Base-by-base conservation (phyloP, 2,888 invertebrate species). In the Marasmarcha lunaedactyla region DNA sequence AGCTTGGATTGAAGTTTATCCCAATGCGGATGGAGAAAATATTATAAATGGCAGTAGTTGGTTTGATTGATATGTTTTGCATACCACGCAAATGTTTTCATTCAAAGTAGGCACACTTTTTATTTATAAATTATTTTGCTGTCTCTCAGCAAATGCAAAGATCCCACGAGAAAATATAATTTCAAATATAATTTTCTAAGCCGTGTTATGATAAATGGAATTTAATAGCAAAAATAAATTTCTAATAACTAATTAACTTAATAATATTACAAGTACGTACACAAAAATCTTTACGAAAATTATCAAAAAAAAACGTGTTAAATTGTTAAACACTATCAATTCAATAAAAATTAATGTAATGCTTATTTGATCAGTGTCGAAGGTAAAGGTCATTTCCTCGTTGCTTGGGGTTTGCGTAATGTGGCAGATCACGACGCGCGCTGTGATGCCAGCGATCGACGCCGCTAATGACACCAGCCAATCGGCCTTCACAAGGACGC, bases 341-440 rank as follows among this genome's bases (percentile, higher is more conserved):
- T 56, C 59, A 65, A 68, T 66, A 70, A 63, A 30, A 30, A 30
- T 25, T 25, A 30, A 30, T 11, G 3, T 62, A 67, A 67, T 72
- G 64, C 71, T 68, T 69, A 61, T 74, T 67, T 71, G 63, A 65
- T 64, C 57, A 60, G 70, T 69, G 71, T 70, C 67, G 67, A 62
- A 64, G 69, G 57, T 71, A 74, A 78, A 78, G 76, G 77, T 73
- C 71, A 76, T 63, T 81, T 81, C 79, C 79, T 77, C 55, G 59
- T 69, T 60, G 51, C 54, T 49, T 54, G 59, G 63, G 66, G 67
- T 20, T 20, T 65, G 66, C 63, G 66, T 67, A 73, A 73, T 65
- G 51, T n/a, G 6, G n/a, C 30, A n/a, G 4, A 30, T 20, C 20
- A 20, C 20, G 20, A 20, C 20, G 30, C 9, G 5, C 25, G 25